Evolutionary conservation across 2,888 invertebrate genomes (phyloP), one percentile per base, ranked within the genome.

Genomic region (Muschampia plurimacula): DNA sequence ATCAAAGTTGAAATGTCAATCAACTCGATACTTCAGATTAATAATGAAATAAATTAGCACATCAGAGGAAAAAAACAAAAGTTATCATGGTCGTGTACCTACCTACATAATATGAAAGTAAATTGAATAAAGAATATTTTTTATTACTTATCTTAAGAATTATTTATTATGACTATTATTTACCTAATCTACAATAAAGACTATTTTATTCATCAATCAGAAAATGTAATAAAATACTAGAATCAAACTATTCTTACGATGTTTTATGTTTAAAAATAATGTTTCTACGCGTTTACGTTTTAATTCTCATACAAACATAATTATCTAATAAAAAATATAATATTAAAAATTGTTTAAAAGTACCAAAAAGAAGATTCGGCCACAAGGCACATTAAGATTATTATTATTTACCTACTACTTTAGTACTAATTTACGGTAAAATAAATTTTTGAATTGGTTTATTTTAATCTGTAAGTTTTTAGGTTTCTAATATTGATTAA

Each of bases 1-100:
- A 73, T 57, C 67, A 62, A 52, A 74, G 73, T 69, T 73, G 60
- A 66, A 64, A 75, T 69, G 75, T 75, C 75, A 74, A 69, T 75
- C 74, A 72, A 65, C 73, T 36, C 64, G 46, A 12, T 3, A 9
- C 44, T 44, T 44, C 44, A 12, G 44, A 9, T 44, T 44, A 12
- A 44, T 44, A 44, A 44, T 44, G 12, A 63, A 55, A 64, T 41
- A 1, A 69, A 64, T 64, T 55, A 64, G 36, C 52, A 62, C 69
- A 64, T 63, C 52, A 52, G 52, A 55, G 28, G 52, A 69, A 63
- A 69, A 63, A 69, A 64, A 62, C 41, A 41, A 28, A 63, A 1
- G 6, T 55, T 69, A 64, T 69, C 69, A n/a, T 41, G 41, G 39
- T 32, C 22, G 52, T 28, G 39, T 41, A 41, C 41, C 41, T 32